phyloP scores from a whole-genome alignment of 2,113 vertebrate species.

The Xerus inauris region DNA sequence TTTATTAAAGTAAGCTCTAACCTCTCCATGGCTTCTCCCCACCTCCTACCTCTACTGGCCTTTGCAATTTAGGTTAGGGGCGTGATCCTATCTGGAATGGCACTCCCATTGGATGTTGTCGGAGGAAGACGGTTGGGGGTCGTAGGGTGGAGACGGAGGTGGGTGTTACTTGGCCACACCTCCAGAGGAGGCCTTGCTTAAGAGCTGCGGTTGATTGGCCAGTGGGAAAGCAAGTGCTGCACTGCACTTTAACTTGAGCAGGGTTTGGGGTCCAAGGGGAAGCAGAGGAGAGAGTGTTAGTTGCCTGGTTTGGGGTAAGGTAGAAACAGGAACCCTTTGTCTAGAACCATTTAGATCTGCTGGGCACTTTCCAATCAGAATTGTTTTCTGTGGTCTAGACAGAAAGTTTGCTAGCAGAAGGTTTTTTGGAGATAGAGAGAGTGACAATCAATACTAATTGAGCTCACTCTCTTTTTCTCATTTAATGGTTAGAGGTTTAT shows the following conservation, averaged over 20 bases:
- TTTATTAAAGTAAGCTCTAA: neutral
- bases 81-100: neutral
- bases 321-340: neutral
- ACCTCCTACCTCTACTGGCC: fast-evolving
- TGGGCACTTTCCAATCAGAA: neutral
- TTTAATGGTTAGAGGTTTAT: neutral
- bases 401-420: neutral
- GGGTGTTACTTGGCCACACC: neutral
- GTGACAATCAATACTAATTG: neutral
- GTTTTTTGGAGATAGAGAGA: neutral
- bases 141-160: too few species aligned
- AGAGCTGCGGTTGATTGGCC: neutral
- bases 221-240: neutral
- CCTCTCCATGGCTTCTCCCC: neutral
- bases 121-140: neutral
- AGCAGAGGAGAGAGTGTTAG: neutral
- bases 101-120: neutral
- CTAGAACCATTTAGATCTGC: neutral
- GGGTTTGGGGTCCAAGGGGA: neutral
- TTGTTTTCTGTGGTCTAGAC: neutral
- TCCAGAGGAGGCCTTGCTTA: neutral
- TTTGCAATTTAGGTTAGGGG: neutral
- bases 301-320: neutral
- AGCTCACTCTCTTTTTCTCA: neutral
- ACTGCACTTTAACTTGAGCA: neutral